Evolutionary conservation across 2,797 vertebrate genomes (phyloP), one percentile per base, ranked within the genome.

Genomic region (Phrynocephalus vlangalii): DNA sequence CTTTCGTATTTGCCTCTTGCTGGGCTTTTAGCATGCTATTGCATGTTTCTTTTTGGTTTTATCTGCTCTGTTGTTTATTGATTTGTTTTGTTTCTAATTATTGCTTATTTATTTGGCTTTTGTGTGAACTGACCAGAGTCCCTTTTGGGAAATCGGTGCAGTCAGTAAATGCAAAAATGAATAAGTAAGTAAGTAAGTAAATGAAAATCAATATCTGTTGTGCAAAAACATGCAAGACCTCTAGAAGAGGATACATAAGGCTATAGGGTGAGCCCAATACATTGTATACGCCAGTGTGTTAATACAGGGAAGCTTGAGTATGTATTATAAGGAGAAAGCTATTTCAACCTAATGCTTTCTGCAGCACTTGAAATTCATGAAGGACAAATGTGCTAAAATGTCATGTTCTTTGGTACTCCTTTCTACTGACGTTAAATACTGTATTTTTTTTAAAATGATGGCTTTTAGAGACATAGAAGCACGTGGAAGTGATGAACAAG

Each of bases 401-500:
- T 68, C 18, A 68, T 73, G 9, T 80, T 80, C 38, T 20, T 33
- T 56, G 75, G 0, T 66, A 38, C 2, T 84, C 0, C 11, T 86
- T 2, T 67, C 11, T 67, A 20, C 63, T 16, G 48, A n/a, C 71
- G 0, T 0, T 52, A 11, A 86, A 28, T 3, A 2, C 0, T 6
- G 33, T 7, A 56, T 1, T 0, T 5, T 48, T 6, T 11, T 22
- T 85, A 0, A 63, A 63, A 82, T 28, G 52, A 30, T 13, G 56
- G 66, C 79, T 1, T 60, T 87, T 7, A 80, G 30, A 56, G 87
- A 86, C 84, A 16, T 79, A 75, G 48, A 0, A n/a, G n/a, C 28
- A 13, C n/a, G 70, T 33, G 26, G 90, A 0, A 76, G 15, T 20
- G 22, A 3, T 44, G 66, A 18, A 7, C 63, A 15, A 7, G 67